Conservation (phyloP, 2,797 vertebrate species). For the Premnoplex brunnescens region DNA sequence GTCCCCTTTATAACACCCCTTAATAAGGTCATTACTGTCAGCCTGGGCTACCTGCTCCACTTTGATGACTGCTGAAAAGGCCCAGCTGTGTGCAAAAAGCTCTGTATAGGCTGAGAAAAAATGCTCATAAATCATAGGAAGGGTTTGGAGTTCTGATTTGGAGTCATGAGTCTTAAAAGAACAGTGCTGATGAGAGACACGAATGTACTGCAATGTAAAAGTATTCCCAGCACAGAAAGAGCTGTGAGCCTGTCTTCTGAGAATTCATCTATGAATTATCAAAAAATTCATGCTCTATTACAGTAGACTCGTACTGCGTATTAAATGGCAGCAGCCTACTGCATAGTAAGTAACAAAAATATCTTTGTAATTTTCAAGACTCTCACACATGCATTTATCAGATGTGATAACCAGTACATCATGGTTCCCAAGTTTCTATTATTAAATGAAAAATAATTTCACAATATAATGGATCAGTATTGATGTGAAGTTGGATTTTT, state of each 20-base stretch:
- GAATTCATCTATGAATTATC: not conserved
- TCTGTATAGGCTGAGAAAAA: not conserved
- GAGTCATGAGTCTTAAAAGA: not conserved
- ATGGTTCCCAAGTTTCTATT: not conserved
- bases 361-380: not conserved
- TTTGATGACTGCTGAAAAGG: not conserved
- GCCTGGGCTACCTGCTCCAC: not conserved
- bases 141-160: not conserved
- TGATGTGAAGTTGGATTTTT: conserved; percentile 1
- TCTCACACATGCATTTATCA: not conserved
- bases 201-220: not conserved
- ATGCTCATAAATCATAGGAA: not conserved
- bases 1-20: not conserved
- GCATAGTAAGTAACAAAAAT: not conserved
- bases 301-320: not conserved
- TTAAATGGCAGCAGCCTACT: not conserved
- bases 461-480: conserved; percentile 8
- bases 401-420: not conserved
- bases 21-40: not conserved
- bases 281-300: not conserved
- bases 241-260: not conserved
- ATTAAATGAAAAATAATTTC: conserved; percentile 58
- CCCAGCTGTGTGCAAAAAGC: not conserved
- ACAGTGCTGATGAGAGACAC: not conserved
- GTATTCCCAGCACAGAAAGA: not conserved